Percentiles rank a stretch among this genome's conserved stretches.
These are phyloP conservation scores for Cochlearius cochlearius DNA, from an alignment of 2,113 vertebrate genomes.

Conservation along the genomic window DNA sequence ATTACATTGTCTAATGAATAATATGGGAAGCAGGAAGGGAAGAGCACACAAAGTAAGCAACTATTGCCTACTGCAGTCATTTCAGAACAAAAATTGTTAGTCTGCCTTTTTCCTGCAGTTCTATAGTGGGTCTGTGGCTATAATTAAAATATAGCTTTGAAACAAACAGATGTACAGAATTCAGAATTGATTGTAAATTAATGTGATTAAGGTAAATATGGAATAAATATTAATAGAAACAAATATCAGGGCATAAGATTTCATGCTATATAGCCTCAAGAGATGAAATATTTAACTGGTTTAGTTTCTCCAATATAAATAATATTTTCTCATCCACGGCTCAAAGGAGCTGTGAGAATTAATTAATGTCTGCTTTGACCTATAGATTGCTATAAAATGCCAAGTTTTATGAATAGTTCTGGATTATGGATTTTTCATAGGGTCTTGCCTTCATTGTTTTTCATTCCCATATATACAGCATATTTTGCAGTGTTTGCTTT, in stretches of 20 bases:
- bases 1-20: not conserved
- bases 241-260: not conserved
- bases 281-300: not conserved
- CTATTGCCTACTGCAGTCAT: not conserved
- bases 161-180: not conserved
- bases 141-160: not conserved
- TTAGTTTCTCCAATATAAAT: not conserved
- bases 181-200: not conserved
- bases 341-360: not conserved
- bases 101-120: not conserved
- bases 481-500: not conserved
- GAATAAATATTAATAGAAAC: not conserved
- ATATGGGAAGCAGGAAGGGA: not conserved
- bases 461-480: not conserved
- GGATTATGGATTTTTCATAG: not conserved
- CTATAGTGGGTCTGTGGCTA: not conserved
- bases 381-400: not conserved
- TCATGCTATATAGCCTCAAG: not conserved
- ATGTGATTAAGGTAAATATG: not conserved
- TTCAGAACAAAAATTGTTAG: not conserved
- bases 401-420: not conserved
- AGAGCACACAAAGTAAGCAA: not conserved
- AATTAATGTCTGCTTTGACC: constrained; percentile 5
- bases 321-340: not conserved
- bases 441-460: not conserved